phyloP scores from a whole-genome alignment of 2,797 vertebrate genomes.

The Silurus lanzhouensis region DNA sequence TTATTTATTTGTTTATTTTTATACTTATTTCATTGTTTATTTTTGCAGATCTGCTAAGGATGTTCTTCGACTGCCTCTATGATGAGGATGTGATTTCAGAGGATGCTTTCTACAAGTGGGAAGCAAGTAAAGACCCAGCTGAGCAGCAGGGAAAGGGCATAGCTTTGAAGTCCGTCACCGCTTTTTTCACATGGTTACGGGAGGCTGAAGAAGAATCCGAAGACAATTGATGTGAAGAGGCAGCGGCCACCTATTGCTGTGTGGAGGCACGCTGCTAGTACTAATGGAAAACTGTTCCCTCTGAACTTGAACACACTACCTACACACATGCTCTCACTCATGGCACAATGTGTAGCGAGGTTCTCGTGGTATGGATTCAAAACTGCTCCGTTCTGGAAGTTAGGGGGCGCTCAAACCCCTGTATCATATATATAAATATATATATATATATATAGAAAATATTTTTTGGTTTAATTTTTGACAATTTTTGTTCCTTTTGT shows the following conservation, averaged over 20 bases:
- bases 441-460: conserved; percentile 83
- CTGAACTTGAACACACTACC: conserved; percentile 56
- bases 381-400: conserved; percentile 73
- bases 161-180: conserved; percentile 92
- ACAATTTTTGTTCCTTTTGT: conserved; percentile 79
- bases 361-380: conserved; percentile 79
- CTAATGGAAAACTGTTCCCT: conserved; percentile 68
- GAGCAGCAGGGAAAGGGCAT: conserved; percentile 94
- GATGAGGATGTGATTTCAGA: conserved; percentile 98
- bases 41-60: conserved; percentile 88
- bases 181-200: conserved; percentile 96
- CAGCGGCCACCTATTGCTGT: conserved; percentile 80
- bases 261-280: conserved; percentile 77
- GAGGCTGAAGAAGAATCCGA: conserved; percentile 98
- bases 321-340: conserved; percentile 72
- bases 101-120: conserved; percentile 98
- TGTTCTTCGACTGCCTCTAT: conserved; percentile 98
- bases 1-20: no score
- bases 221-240: conserved; percentile 88
- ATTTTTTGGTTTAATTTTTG: conserved; percentile 92
- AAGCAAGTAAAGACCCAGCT: conserved; percentile 90
- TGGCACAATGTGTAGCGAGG: conserved; percentile 75
- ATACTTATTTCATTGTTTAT: neutral
- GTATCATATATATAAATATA: conserved; percentile 84
- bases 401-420: conserved; percentile 86